Evolutionary conservation across 2,797 vertebrate species (phyloP).

Genomic region (Oceanodroma leucorhoa): DNA sequence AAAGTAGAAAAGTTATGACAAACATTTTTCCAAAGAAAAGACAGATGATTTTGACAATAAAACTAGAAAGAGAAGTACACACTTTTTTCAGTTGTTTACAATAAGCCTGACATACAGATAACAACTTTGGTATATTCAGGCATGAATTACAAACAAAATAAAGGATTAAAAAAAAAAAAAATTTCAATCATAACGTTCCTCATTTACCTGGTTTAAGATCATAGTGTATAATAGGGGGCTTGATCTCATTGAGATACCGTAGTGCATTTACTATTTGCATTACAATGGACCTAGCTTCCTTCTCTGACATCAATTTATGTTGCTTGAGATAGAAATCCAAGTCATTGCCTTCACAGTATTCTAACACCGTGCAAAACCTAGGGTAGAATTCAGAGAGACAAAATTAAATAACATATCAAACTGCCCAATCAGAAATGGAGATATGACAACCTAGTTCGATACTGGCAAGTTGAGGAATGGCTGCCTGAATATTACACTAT

Average conservation of each 20-base stretch:
- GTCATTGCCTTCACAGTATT: conserved; percentile 99
- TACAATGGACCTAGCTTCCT: conserved; percentile 97
- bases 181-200: background rate
- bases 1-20: background rate
- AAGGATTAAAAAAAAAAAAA: background rate
- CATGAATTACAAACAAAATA: background rate
- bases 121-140: background rate
- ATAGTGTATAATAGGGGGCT: conserved; percentile 99
- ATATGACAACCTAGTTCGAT: background rate
- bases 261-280: conserved; percentile 99
- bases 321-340: conserved; percentile 99
- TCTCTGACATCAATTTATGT: conserved; percentile 98
- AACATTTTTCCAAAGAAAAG: background rate
- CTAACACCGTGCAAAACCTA: conserved; percentile 99
- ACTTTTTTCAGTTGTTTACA: background rate
- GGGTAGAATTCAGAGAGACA: background rate
- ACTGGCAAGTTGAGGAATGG: background rate
- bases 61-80: background rate
- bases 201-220: conserved; percentile 96
- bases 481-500: background rate
- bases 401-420: background rate
- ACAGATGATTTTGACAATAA: background rate
- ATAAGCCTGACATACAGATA: background rate
- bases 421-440: background rate
- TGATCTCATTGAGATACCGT: conserved; percentile 99